These are phyloP conservation scores for Ibidorhyncha struthersii DNA, from an alignment of 2,113 vertebrate species.

Conservation along the genomic window DNA sequence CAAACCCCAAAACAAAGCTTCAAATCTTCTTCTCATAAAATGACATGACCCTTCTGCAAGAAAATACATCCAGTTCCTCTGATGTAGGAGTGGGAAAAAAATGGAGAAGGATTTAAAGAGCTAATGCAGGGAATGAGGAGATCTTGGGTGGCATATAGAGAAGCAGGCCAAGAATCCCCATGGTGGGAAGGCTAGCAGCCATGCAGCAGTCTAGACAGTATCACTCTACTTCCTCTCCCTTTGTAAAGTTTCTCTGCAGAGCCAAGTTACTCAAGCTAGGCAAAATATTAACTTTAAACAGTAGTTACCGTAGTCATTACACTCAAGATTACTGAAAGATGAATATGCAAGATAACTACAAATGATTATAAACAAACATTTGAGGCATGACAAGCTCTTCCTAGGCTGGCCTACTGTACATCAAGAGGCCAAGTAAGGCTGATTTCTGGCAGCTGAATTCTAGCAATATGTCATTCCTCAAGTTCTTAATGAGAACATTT, in stretches of 20 bases:
- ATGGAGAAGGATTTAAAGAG: background rate
- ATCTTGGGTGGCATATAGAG: background rate
- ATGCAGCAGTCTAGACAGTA: background rate
- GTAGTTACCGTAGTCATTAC: background rate
- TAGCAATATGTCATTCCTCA: background rate
- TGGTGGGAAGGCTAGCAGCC: background rate
- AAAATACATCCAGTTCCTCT: background rate
- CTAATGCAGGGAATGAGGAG: background rate
- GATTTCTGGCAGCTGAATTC: background rate
- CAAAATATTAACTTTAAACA: slow-evolving; percentile 26
- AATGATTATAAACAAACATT: slow-evolving; percentile 21
- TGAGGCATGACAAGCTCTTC: background rate
- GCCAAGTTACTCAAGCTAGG: background rate
- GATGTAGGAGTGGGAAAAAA: background rate
- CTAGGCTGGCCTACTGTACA: background rate
- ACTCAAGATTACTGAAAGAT: slow-evolving; percentile 18
- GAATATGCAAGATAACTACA: slow-evolving; percentile 28
- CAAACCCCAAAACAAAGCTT: background rate
- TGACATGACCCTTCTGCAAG: background rate
- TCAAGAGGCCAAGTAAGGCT: slow-evolving; percentile 1
- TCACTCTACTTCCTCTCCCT: background rate
- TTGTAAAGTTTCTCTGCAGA: background rate
- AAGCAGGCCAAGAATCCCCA: background rate
- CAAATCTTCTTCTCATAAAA: background rate
- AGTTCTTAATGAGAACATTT: slow-evolving; percentile 6